phyloP scores from a whole-genome alignment of 1,140 invertebrate genomes.

The Sycophaga agraensis region DNA sequence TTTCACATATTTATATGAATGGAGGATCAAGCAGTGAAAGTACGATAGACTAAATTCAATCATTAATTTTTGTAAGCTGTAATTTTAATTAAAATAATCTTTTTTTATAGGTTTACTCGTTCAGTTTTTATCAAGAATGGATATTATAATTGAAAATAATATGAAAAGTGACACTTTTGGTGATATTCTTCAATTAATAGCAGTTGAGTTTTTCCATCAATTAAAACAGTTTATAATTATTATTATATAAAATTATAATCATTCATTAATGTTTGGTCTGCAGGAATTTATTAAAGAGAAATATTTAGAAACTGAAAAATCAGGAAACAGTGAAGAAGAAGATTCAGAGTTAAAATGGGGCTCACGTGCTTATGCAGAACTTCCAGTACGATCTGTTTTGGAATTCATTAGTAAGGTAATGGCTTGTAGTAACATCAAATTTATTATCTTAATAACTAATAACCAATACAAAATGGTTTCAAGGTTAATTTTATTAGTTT shows the following conservation, averaged over 20 bases:
- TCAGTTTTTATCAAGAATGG: conserved; percentile 36
- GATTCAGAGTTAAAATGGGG: conserved; percentile 40
- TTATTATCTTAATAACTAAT: conserved; percentile 6
- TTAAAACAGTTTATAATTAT: neutral
- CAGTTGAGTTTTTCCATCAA: conserved; percentile 34
- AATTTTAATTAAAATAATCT: conserved; percentile 7
- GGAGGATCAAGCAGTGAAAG: conserved; percentile 40
- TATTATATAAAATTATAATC: conserved; percentile 7
- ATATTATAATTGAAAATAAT: conserved; percentile 29
- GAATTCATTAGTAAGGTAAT: conserved; percentile 43
- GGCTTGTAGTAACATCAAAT: too few relatives aligned
- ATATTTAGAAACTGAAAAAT: conserved; percentile 33
- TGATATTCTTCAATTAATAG: conserved; percentile 37
- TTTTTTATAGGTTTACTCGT: conserved; percentile 37
- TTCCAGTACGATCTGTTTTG: conserved; percentile 34
- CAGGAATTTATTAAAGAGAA: conserved; percentile 44
- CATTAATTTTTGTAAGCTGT: conserved; percentile 7
- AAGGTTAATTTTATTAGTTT: neutral
- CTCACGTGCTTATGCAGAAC: conserved; percentile 37
- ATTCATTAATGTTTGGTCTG: conserved; percentile 18
- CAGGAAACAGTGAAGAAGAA: conserved; percentile 7
- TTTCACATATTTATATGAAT: conserved; percentile 46
- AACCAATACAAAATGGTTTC: neutral
- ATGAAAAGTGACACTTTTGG: conserved; percentile 40
- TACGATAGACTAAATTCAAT: conserved; percentile 32